Percentiles rank a stretch among this genome's conserved stretches.
These are phyloP conservation scores for Camponotus fellah DNA, from an alignment of 2,888 invertebrate species.

Conservation along the genomic window DNA sequence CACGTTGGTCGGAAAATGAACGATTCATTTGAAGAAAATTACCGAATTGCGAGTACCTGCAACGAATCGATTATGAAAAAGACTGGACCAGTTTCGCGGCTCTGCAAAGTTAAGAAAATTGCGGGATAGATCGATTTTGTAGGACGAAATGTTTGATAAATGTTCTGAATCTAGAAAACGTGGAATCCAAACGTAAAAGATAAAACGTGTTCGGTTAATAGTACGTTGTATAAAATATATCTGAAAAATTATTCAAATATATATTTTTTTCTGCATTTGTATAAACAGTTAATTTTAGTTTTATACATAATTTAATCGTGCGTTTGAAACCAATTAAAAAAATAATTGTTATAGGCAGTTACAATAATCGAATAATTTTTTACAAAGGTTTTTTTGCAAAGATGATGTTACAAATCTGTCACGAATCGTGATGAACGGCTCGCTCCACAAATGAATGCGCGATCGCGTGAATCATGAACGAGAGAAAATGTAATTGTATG, in stretches of 20 bases:
- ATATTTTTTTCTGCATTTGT: background rate
- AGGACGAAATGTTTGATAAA: constrained; percentile 43
- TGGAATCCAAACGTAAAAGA: background rate
- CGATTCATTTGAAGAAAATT: constrained; percentile 71
- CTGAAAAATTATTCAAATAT: background rate
- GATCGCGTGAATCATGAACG: constrained; percentile 20
- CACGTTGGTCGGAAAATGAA: constrained; percentile 66
- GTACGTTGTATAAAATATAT: background rate
- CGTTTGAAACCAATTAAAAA: background rate
- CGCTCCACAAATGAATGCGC: constrained; percentile 4
- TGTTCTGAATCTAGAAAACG: constrained; percentile 31
- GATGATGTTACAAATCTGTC: background rate
- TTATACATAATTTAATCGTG: background rate
- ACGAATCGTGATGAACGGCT: constrained; percentile 33
- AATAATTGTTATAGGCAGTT: background rate
- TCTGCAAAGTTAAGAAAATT: constrained; percentile 79
- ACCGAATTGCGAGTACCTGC: constrained; percentile 67
- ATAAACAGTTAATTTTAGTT: constrained; percentile 4
- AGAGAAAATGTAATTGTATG: constrained; percentile 42
- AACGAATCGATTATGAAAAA: constrained; percentile 79
- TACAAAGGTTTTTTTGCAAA: background rate
- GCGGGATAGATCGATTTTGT: constrained; percentile 52
- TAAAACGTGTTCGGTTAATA: background rate
- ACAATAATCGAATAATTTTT: background rate
- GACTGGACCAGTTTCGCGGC: constrained; percentile 70